Percentiles rank a stretch among this genome's conserved stretches.
Conservation (phyloP, 1,140 invertebrate genomes). For the Calephelis nemesis region DNA sequence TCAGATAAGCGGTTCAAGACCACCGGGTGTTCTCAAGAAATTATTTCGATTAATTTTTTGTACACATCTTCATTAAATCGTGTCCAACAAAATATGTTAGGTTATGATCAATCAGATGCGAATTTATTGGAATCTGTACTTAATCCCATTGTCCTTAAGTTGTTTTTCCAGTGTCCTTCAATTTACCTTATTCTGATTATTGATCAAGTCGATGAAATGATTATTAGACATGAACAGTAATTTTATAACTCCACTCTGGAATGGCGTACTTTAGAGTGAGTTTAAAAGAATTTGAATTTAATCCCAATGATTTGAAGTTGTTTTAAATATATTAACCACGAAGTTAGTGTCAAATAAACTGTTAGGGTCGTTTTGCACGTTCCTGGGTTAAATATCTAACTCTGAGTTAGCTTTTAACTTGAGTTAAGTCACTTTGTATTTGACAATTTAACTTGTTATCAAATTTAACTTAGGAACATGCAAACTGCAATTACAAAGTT, state of each 20-base stretch:
- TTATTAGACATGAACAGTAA: conserved; percentile 1
- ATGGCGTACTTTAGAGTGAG: no score
- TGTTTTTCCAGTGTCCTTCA: conserved; percentile 12
- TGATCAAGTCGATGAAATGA: neutral
- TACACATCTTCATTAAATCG: conserved; percentile 35
- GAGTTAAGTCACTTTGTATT: no score
- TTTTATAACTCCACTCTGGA: neutral
- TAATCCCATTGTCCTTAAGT: neutral
- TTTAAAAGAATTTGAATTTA: no score
- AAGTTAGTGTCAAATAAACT: no score
- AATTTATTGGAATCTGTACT: conserved; percentile 27
- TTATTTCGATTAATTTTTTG: conserved; percentile 41
- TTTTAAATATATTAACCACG: no score
- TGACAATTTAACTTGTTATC: no score
- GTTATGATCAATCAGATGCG: conserved; percentile 43
- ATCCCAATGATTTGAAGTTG: no score
- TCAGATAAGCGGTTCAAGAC: conserved; percentile 18
- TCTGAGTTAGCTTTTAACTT: no score
- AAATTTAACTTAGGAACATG: no score
- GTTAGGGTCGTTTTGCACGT: no score
- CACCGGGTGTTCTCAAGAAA: conserved; percentile 18
- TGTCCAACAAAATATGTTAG: conserved; percentile 57
- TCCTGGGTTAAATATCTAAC: no score
- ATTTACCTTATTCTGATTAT: neutral
- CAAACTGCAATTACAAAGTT: no score